Evolutionary conservation across 2,888 invertebrate genomes (phyloP).

Genomic region (Tigriopus californicus): DNA sequence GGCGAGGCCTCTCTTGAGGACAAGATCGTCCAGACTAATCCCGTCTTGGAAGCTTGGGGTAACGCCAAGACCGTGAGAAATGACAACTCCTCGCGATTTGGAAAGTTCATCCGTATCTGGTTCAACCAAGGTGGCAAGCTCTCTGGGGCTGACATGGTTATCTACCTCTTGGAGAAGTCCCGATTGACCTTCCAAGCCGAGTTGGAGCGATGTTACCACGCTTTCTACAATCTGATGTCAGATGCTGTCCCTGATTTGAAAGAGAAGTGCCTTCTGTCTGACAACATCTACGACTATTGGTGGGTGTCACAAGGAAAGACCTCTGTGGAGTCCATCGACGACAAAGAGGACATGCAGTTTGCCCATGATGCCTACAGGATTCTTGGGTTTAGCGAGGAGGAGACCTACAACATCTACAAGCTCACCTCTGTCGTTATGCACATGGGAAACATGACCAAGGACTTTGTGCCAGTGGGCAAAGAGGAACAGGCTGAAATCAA

Average conservation of each 20-base stretch:
- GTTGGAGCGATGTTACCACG: constrained; percentile 95
- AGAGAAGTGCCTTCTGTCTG: constrained; percentile 13
- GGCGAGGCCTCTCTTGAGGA: constrained; percentile 49
- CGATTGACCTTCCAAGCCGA: constrained; percentile 96
- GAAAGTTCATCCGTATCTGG: constrained; percentile 99
- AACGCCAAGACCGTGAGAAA: constrained; percentile 99
- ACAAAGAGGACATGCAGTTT: constrained; percentile 17
- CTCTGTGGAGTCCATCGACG: constrained; percentile 18
- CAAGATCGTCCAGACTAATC: constrained; percentile 99
- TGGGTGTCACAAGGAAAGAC: constrained; percentile 18
- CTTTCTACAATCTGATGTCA: constrained; percentile 97
- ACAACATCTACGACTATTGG: constrained; percentile 19
- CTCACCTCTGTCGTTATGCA: constrained; percentile 17
- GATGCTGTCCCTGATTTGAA: constrained; percentile 12
- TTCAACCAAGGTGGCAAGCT: constrained; percentile 99
- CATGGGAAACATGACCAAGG: constrained; percentile 22
- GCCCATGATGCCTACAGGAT: constrained; percentile 17
- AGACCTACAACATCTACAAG: constrained; percentile 17
- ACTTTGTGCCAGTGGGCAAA: constrained; percentile 18
- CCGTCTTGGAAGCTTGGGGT: constrained; percentile 96
- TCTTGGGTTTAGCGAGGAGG: constrained; percentile 16
- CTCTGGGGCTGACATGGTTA: constrained; percentile 99
- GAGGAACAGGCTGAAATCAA: constrained; percentile 18
- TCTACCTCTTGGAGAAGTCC: constrained; percentile 98
- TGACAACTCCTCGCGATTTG: constrained; percentile 99